phyloP scores from a whole-genome alignment of 2,113 vertebrate genomes.

The Ptilonorhynchus violaceus region DNA sequence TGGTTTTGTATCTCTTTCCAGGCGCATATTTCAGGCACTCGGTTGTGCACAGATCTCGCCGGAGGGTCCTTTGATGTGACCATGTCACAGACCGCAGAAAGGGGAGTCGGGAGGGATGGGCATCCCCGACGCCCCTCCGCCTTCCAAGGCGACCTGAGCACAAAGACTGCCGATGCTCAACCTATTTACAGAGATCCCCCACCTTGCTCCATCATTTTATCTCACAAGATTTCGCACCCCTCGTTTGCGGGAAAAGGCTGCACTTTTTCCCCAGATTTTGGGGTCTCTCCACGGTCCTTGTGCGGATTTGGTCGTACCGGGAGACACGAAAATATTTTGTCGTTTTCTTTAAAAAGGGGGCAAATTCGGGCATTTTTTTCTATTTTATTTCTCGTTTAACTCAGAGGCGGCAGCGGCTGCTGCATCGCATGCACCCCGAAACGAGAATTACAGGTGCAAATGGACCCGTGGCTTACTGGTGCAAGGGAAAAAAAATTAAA shows the following conservation, averaged over 20 bases:
- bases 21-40: not conserved
- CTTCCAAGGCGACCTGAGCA: not conserved
- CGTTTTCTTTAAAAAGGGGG: not conserved
- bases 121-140: not conserved
- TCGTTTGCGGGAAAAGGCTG: not conserved
- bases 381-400: not conserved
- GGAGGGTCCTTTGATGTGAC: not conserved
- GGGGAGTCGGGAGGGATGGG: not conserved
- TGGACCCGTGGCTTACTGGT: not conserved
- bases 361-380: not conserved
- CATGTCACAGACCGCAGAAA: not conserved
- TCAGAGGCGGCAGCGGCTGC: not conserved
- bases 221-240: not conserved
- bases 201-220: not conserved
- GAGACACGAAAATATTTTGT: not conserved
- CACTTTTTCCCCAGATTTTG: not conserved
- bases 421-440: not conserved
- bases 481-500: fast-evolving
- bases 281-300: not conserved
- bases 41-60: not conserved
- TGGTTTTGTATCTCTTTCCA: not conserved
- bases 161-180: not conserved
- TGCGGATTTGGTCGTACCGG: not conserved
- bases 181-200: not conserved
- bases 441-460: not conserved